Percentiles rank a stretch among this genome's conserved stretches.
Evolutionary conservation across 2,888 invertebrate species (phyloP).

Genomic region (Catonia carolina): DNA sequence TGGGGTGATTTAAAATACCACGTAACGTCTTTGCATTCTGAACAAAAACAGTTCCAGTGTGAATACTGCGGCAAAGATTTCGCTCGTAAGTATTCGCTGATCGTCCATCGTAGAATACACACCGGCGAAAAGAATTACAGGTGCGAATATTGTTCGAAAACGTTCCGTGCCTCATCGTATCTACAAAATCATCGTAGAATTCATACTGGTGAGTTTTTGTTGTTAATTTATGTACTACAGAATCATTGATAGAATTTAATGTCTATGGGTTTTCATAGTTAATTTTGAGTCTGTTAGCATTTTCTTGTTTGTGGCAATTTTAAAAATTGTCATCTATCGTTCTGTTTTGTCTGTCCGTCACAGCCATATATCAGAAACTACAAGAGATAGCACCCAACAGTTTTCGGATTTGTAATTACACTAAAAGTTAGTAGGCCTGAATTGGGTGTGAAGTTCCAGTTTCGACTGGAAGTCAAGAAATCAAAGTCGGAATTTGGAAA

Average conservation of each 20-base stretch:
- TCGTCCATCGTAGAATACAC: slow-evolving; percentile 77
- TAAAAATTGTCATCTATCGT: too few species aligned
- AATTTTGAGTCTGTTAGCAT: slow-evolving; percentile 2
- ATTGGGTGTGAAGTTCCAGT: too few species aligned
- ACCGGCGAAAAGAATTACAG: slow-evolving; percentile 82
- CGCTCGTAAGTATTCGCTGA: slow-evolving; percentile 78
- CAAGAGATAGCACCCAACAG: too few species aligned
- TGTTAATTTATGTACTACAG: slow-evolving; percentile 14
- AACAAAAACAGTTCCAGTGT: slow-evolving; percentile 74
- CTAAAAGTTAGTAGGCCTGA: too few species aligned
- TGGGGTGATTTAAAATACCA: slow-evolving; percentile 88
- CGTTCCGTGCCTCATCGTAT: slow-evolving; percentile 80
- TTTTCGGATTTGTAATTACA: too few species aligned
- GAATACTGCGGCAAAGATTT: slow-evolving; percentile 86
- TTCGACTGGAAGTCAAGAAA: too few species aligned
- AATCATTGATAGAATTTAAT: background rate
- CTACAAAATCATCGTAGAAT: slow-evolving; percentile 75
- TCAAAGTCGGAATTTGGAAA: too few species aligned
- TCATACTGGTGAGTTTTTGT: slow-evolving; percentile 59
- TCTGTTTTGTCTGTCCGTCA: too few species aligned
- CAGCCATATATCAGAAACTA: too few species aligned
- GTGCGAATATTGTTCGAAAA: slow-evolving; percentile 76
- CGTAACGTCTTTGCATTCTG: slow-evolving; percentile 72
- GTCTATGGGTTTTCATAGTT: too few species aligned
- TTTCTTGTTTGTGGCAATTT: too few species aligned